A percentile compares a stretch with the other conserved stretches of the same genome.
These are phyloP conservation scores for Polypedilum vanderplanki DNA, from an alignment of 1,140 invertebrate genomes.

Conservation along the genomic window DNA sequence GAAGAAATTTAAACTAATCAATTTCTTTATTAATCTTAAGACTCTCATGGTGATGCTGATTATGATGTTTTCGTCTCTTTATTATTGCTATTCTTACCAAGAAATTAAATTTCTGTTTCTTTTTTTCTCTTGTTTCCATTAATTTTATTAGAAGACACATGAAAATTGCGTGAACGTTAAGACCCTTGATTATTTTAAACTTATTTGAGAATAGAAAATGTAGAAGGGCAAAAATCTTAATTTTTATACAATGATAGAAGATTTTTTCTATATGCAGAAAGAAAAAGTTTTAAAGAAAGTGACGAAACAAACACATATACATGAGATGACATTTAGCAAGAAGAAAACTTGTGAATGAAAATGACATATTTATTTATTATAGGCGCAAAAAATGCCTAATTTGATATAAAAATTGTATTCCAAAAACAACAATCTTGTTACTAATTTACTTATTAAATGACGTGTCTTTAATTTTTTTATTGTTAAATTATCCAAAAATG, in stretches of 20 bases:
- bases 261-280: neutral
- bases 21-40: constrained; percentile 8
- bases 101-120: neutral
- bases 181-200: no score
- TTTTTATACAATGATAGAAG: neutral
- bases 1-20: neutral
- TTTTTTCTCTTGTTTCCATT: neutral
- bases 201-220: neutral
- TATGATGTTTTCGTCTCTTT: constrained; percentile 1
- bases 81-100: neutral
- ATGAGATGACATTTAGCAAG: neutral
- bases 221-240: constrained; percentile 17
- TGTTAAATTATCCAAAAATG: neutral
- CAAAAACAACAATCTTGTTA: no score
- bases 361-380: neutral
- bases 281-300: constrained; percentile 2
- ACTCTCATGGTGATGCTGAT: neutral
- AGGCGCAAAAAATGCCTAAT: no score
- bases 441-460: no score
- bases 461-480: neutral
- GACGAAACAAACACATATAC: no score
- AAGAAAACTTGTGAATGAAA: constrained; percentile 18
- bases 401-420: no score
- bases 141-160: neutral
- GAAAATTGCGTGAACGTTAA: no score